Evolutionary conservation across 2,113 vertebrate species (phyloP), one percentile per base, ranked within the genome.

Genomic region (Scatophagus argus): DNA sequence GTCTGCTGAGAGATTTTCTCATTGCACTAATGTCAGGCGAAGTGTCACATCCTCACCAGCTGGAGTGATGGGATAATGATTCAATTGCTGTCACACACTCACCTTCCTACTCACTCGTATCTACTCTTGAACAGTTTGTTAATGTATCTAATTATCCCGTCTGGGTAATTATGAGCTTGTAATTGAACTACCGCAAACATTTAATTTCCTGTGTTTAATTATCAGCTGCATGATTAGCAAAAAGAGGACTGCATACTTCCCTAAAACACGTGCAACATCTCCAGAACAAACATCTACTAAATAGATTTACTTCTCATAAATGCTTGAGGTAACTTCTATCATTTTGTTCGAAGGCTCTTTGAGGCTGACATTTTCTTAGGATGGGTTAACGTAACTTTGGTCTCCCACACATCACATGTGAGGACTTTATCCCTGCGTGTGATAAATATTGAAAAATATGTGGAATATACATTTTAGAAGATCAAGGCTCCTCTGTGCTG

Each of bases 21-120:
- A 54, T 85, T 79, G 52, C 46, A 77, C 70, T 82, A 25, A 81
- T 56, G 77, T 83, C 77, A 81, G 66, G 70, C 72, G 32, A 74
- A 71, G 85, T 88, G 90, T 90, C 79, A 86, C 79, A 63, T 92
- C 88, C 83, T 82, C 75, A 77, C 87, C 89, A 89, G 80, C 89
- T 89, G 91, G 81, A 84, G 86, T 58, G 86, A 86, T 21, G 66
- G 81, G 79, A 74, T 39, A 23, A 74, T 90, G 89, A 91, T 72
- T 89, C 86, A 90, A 34, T 46, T 19, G 34, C 81, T 56, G 73
- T 83, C 80, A 89, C 84, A 79, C 82, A 16, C 71, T 89, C 83
- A 77, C 73, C 82, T 84, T 87, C 87, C 73, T 79, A 65, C 86
- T 83, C 83, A 63, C 64, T 79, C 21, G 0, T 44, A 60, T 83